A percentile compares a stretch with the other conserved stretches of the same genome.
phyloP scores from a whole-genome alignment of 2,888 invertebrate species.

The Acrocyrtus sp. region DNA sequence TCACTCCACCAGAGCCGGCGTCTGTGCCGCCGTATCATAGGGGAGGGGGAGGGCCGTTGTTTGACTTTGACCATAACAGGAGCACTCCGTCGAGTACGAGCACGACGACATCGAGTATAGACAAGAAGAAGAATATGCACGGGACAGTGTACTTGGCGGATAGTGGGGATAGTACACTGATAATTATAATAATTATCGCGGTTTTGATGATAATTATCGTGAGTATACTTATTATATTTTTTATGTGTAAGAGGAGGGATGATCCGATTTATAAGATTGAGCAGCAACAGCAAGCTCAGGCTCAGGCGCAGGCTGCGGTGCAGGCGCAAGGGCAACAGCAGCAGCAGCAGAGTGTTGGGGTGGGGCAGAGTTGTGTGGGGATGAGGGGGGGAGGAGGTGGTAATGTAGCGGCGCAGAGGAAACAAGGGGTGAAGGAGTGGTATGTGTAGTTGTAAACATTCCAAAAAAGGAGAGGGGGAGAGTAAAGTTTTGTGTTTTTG shows the following conservation, averaged over 20 bases:
- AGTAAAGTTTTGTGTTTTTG: neutral
- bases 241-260: conserved; percentile 85
- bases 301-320: conserved; percentile 68
- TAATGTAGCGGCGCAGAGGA: conserved; percentile 64
- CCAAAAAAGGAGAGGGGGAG: neutral
- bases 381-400: conserved; percentile 63
- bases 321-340: conserved; percentile 67
- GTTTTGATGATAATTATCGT: conserved; percentile 87
- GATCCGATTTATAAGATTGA: conserved; percentile 95
- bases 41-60: conserved; percentile 16
- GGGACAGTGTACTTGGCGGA: conserved; percentile 73
- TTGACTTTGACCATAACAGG: conserved; percentile 46
- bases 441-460: conserved; percentile 93
- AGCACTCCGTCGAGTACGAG: conserved; percentile 12
- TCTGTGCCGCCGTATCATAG: conserved; percentile 21
- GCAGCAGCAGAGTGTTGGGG: conserved; percentile 66
- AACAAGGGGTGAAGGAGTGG: conserved; percentile 85
- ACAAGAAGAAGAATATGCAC: conserved; percentile 41
- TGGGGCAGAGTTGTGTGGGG: conserved; percentile 84
- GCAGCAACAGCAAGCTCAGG: conserved; percentile 75
- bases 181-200: conserved; percentile 86
- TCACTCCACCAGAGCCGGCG: conserved; percentile 56
- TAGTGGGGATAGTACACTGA: conserved; percentile 79
- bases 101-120: conserved; percentile 63
- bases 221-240: conserved; percentile 72